These are phyloP conservation scores for Microctonus aethiopoides DNA, from an alignment of 2,888 invertebrate species.

Conservation along the genomic window DNA sequence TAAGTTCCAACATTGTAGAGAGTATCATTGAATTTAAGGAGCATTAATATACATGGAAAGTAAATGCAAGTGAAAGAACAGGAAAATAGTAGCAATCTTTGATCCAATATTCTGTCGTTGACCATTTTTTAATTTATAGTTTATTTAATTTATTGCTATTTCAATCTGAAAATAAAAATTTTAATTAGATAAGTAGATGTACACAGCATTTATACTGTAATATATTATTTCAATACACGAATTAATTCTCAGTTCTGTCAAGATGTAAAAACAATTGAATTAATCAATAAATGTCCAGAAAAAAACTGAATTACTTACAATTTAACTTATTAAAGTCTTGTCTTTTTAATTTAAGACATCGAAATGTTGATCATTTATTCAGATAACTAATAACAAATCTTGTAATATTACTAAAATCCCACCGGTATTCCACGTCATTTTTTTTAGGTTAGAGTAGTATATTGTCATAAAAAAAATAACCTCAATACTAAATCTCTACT, in stretches of 20 bases:
- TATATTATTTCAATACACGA: too few species aligned
- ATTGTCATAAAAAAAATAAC: not conserved
- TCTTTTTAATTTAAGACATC: too few species aligned
- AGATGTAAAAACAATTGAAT: not conserved
- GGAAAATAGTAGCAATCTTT: conserved; percentile 65
- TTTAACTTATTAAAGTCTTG: too few species aligned
- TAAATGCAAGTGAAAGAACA: conserved; percentile 74
- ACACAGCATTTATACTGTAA: conserved; percentile 19
- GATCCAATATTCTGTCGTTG: conserved; percentile 46
- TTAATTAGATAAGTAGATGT: too few species aligned
- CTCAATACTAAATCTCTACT: not conserved
- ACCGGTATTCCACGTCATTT: not conserved
- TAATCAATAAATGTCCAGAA: not conserved
- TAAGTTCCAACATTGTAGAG: conserved; percentile 74
- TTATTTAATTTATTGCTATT: not conserved
- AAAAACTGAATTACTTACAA: not conserved
- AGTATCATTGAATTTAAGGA: conserved; percentile 71
- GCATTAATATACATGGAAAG: conserved; percentile 71
- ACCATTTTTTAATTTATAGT: conserved; percentile 45
- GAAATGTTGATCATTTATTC: too few species aligned
- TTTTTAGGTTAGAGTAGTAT: not conserved
- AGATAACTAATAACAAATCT: not conserved
- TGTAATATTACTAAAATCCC: not conserved
- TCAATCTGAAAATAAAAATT: conserved; percentile 18
- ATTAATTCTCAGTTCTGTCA: too few species aligned